Conservation (phyloP, 2,888 invertebrate genomes). For the Eustalomyia histrio region DNA sequence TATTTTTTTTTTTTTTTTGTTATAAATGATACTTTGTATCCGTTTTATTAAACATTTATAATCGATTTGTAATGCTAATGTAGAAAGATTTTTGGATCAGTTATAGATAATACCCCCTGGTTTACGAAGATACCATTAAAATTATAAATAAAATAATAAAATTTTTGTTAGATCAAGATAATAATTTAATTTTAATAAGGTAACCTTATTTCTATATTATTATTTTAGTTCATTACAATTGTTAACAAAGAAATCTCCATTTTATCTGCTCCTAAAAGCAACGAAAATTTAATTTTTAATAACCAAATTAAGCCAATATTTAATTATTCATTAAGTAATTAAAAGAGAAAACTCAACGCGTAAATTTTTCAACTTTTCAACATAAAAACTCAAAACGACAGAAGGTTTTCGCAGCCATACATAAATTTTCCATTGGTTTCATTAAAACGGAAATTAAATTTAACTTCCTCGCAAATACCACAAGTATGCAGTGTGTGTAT, state of each 20-base stretch:
- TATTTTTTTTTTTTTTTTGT: not conserved
- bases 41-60: not conserved
- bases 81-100: not conserved
- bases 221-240: not conserved
- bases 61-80: not conserved
- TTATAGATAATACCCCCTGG: too few species aligned
- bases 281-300: conserved; percentile 67
- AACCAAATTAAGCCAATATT: conserved; percentile 76
- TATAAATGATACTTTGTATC: conserved; percentile 20
- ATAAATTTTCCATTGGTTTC: conserved; percentile 58
- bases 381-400: conserved; percentile 16
- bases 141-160: too few species aligned
- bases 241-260: not conserved
- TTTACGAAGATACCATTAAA: too few species aligned
- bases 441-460: conserved; percentile 66
- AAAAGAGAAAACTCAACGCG: conserved; percentile 64
- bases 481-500: not conserved
- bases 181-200: too few species aligned
- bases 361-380: conserved; percentile 19
- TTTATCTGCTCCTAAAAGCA: not conserved
- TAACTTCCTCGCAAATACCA: conserved; percentile 57
- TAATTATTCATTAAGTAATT: conserved; percentile 78
- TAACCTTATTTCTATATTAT: not conserved
- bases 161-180: too few species aligned
- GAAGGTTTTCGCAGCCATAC: not conserved